A percentile compares a stretch with the other conserved stretches of the same genome.
These are phyloP conservation scores for Anastrepha ludens DNA, from an alignment of 1,140 invertebrate genomes.

Conservation along the genomic window DNA sequence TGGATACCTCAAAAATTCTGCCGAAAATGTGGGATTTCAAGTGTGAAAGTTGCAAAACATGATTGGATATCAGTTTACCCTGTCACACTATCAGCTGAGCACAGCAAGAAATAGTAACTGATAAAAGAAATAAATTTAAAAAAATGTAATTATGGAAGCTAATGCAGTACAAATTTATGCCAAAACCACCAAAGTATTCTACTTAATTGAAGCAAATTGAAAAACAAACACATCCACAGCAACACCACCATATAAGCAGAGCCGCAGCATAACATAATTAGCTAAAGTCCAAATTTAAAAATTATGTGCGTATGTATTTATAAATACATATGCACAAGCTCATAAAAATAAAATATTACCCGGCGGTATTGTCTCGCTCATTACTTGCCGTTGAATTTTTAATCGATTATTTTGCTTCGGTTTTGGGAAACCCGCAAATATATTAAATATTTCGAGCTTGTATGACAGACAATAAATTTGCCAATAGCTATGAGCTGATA, in stretches of 20 bases:
- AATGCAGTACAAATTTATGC: too few relatives aligned
- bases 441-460: conserved; percentile 22
- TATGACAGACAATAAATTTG: conserved; percentile 13
- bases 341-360: conserved; percentile 9
- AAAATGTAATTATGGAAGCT: too few relatives aligned
- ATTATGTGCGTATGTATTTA: background rate
- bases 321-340: background rate
- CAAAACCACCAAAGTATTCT: background rate
- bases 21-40: background rate
- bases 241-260: background rate
- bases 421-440: conserved; percentile 33
- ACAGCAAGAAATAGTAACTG: background rate
- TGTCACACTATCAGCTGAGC: background rate
- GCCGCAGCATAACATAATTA: background rate
- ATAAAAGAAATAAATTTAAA: too few relatives aligned
- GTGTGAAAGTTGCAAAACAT: background rate
- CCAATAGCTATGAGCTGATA: background rate
- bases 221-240: background rate
- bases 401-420: conserved; percentile 14
- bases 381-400: background rate
- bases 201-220: background rate
- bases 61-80: background rate
- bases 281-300: background rate
- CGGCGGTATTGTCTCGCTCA: background rate
- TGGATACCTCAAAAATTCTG: background rate